A percentile compares a stretch with the other conserved stretches of the same genome.
Conservation (phyloP, 2,888 invertebrate genomes). For the Rutpela maculata region DNA sequence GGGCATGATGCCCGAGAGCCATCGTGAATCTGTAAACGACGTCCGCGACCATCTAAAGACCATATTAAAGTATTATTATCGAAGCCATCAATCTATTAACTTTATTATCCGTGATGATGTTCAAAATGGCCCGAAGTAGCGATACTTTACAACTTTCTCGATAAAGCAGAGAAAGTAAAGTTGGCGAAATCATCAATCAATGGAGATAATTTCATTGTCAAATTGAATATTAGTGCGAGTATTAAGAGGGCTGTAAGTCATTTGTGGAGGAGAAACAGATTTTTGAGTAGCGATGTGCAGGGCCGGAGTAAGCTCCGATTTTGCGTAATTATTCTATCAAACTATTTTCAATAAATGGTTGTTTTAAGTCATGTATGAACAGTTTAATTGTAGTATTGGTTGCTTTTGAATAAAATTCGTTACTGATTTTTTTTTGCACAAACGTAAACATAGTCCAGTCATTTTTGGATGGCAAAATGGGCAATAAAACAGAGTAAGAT, state of each 20-base stretch:
- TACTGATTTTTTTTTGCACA: too few species aligned
- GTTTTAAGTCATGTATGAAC: too few species aligned
- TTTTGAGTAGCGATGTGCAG: conserved; percentile 57
- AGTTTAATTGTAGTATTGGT: too few species aligned
- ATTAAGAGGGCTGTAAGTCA: conserved; percentile 64
- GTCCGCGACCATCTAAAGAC: conserved; percentile 10
- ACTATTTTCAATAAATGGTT: too few species aligned
- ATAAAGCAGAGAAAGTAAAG: conserved; percentile 63
- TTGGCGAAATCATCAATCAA: conserved; percentile 69
- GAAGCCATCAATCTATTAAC: conserved; percentile 68
- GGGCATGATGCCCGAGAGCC: not conserved
- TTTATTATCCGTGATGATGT: conserved; percentile 64
- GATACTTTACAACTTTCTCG: conserved; percentile 63
- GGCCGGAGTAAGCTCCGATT: conserved; percentile 56
- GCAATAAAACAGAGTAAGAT: too few species aligned
- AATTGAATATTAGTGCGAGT: conserved; percentile 67
- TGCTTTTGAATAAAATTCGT: too few species aligned
- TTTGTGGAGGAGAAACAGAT: conserved; percentile 66
- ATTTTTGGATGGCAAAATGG: too few species aligned
- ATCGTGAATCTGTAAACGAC: not conserved
- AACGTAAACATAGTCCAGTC: too few species aligned
- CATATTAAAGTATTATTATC: conserved; percentile 60
- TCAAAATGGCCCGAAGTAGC: conserved; percentile 49
- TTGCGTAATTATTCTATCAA: too few species aligned
- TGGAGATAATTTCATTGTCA: conserved; percentile 69